phyloP scores from a whole-genome alignment of 2,113 vertebrate species.

The Macquaria ambigua region DNA sequence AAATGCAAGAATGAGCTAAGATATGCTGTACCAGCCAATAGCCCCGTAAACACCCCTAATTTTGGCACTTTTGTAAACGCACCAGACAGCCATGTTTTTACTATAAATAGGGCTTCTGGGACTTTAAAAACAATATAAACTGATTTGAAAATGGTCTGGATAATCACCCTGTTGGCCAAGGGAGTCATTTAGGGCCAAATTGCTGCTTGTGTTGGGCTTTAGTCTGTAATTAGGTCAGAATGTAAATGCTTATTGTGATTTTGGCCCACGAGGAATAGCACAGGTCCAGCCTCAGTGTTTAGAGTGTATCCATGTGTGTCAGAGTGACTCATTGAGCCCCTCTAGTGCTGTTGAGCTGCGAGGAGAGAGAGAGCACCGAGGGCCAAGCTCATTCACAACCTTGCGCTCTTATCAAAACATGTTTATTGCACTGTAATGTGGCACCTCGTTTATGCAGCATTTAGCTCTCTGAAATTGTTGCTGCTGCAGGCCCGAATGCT shows the following conservation, averaged over 20 bases:
- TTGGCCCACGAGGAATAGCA: slow-evolving; percentile 52
- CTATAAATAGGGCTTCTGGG: slow-evolving; percentile 46
- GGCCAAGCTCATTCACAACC: slow-evolving; percentile 65
- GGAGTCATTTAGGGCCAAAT: slow-evolving; percentile 73
- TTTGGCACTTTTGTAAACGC: slow-evolving; percentile 47
- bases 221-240: slow-evolving; percentile 81
- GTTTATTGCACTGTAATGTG: slow-evolving; percentile 62
- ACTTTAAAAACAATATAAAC: slow-evolving; percentile 68
- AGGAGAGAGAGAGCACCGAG: slow-evolving; percentile 42
- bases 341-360: slow-evolving; percentile 52
- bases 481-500: slow-evolving; percentile 6
- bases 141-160: slow-evolving; percentile 74
- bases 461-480: slow-evolving; percentile 23
- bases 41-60: slow-evolving; percentile 25
- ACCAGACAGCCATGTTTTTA: slow-evolving; percentile 17
- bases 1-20: slow-evolving; percentile 20
- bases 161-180: slow-evolving; percentile 70
- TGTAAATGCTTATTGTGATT: slow-evolving; percentile 75
- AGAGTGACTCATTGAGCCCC: slow-evolving; percentile 67
- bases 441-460: slow-evolving; percentile 36
- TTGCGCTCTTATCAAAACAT: slow-evolving; percentile 63
- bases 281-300: slow-evolving; percentile 64
- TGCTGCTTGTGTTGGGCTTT: slow-evolving; percentile 72
- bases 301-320: slow-evolving; percentile 71
- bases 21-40: not conserved